phyloP scores from a whole-genome alignment of 2,113 vertebrate genomes.

The Columbina picui region DNA sequence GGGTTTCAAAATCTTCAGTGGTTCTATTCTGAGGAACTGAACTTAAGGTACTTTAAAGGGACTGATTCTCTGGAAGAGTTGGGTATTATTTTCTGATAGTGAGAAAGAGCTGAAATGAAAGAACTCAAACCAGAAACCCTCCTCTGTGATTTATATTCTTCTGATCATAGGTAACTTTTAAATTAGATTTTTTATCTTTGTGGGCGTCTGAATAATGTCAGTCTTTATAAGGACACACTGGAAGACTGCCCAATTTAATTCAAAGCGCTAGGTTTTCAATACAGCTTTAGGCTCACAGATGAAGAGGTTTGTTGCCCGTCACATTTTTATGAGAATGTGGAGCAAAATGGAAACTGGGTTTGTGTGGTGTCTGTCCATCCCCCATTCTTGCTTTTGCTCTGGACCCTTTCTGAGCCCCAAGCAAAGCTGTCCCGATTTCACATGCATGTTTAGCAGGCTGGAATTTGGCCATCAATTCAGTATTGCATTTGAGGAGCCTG shows the following conservation, averaged over 20 bases:
- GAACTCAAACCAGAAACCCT: not conserved
- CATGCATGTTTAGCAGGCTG: not conserved
- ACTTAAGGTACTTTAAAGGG: not conserved
- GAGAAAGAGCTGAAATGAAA: not conserved
- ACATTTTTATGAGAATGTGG: rapidly evolving
- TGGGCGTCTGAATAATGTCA: not conserved
- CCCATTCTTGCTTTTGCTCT: not conserved
- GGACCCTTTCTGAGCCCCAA: not conserved
- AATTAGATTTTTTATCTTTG: not conserved
- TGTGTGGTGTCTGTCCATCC: rapidly evolving
- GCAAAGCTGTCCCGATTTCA: not conserved
- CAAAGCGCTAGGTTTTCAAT: not conserved
- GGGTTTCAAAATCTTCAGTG: not conserved
- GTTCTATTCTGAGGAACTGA: not conserved
- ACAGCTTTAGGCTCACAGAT: not conserved
- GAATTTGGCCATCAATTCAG: not conserved
- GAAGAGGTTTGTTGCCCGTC: not conserved
- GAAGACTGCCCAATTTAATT: not conserved
- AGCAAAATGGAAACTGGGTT: not conserved
- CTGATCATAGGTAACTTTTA: not conserved
- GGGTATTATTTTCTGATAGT: not conserved
- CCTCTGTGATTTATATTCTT: not conserved
- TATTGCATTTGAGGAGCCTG: not conserved
- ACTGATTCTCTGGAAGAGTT: not conserved
- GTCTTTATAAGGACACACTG: not conserved